A percentile compares a stretch with the other conserved stretches of the same genome.
Conservation (phyloP, 92 coral and sea anemone genomes). For the Epizoanthus fatuus region DNA sequence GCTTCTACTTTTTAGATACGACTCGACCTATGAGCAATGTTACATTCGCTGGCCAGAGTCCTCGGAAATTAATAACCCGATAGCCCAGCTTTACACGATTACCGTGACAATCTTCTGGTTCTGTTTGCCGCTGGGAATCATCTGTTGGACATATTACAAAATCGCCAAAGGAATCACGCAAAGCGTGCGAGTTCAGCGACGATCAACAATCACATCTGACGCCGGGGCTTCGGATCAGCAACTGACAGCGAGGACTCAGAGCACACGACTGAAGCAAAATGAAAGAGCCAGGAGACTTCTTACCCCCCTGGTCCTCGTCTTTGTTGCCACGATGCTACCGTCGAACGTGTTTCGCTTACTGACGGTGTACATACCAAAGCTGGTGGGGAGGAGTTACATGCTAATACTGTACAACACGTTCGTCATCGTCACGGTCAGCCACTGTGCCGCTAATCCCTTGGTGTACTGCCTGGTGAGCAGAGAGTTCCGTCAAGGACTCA, state of each 20-base stretch:
- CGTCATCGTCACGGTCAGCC: slow-evolving; percentile 8
- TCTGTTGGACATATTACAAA: slow-evolving; percentile 37
- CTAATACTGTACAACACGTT: slow-evolving; percentile 3
- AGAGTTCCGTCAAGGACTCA: slow-evolving; percentile 35
- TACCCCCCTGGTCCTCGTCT: slow-evolving; percentile 37
- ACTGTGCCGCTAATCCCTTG: slow-evolving; percentile 26
- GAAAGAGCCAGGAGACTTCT: slow-evolving; percentile 18
- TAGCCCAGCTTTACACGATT: slow-evolving; percentile 20
- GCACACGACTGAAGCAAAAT: slow-evolving; percentile 19
- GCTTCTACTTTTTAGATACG: slow-evolving; percentile 3
- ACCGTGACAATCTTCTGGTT: slow-evolving; percentile 14
- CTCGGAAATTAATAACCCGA: neutral
- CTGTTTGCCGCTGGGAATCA: slow-evolving; percentile 9
- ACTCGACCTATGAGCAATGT: neutral
- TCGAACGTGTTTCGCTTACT: slow-evolving; percentile 25
- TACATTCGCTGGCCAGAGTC: slow-evolving; percentile 8
- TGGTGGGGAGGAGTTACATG: neutral
- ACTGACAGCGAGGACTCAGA: neutral
- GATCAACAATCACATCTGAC: neutral
- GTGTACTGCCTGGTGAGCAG: slow-evolving; percentile 37
- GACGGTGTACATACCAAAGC: neutral
- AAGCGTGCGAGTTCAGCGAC: slow-evolving; percentile 20
- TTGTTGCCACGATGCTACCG: slow-evolving; percentile 27
- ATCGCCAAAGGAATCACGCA: slow-evolving; percentile 28
- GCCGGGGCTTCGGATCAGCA: neutral